phyloP scores from a whole-genome alignment of 2,888 invertebrate genomes.

The Melangyna quadrimaculata region DNA sequence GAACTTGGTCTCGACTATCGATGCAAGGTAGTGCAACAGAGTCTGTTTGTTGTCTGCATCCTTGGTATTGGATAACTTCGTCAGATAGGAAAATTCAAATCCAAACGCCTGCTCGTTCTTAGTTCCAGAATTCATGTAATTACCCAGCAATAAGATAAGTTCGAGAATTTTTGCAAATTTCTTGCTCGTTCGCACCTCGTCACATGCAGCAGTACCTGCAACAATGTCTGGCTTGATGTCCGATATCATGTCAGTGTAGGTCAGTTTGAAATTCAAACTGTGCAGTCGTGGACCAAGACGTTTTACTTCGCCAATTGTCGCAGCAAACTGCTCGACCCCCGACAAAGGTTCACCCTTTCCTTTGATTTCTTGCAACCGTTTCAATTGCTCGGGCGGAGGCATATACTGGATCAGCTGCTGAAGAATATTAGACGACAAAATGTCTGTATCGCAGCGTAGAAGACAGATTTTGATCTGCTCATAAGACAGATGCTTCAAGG shows the following conservation, averaged over 20 bases:
- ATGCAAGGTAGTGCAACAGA: conserved; percentile 94
- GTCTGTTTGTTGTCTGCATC: conserved; percentile 96
- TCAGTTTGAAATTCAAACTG: conserved; percentile 94
- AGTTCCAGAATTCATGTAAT: conserved; percentile 98
- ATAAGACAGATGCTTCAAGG: conserved; percentile 91
- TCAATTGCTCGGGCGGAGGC: conserved; percentile 94
- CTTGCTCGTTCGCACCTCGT: conserved; percentile 93
- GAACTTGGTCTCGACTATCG: conserved; percentile 93
- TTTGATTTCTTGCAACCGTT: conserved; percentile 90
- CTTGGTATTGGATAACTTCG: conserved; percentile 95
- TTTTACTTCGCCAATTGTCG: conserved; percentile 94
- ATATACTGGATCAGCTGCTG: conserved; percentile 95
- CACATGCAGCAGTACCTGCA: conserved; percentile 96
- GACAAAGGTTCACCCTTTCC: conserved; percentile 89
- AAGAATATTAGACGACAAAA: conserved; percentile 92
- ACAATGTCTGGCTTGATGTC: conserved; percentile 89
- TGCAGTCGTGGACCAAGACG: conserved; percentile 91
- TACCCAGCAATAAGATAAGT: conserved; percentile 93
- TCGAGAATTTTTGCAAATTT: conserved; percentile 96
- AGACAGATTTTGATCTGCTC: conserved; percentile 91
- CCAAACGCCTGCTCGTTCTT: conserved; percentile 96
- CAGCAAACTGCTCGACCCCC: conserved; percentile 97
- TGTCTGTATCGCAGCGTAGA: conserved; percentile 91
- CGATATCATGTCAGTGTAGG: conserved; percentile 90
- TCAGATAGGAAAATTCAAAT: conserved; percentile 97